Conservation (phyloP, 2,888 invertebrate genomes). For the Drosophila hamatofila region DNA sequence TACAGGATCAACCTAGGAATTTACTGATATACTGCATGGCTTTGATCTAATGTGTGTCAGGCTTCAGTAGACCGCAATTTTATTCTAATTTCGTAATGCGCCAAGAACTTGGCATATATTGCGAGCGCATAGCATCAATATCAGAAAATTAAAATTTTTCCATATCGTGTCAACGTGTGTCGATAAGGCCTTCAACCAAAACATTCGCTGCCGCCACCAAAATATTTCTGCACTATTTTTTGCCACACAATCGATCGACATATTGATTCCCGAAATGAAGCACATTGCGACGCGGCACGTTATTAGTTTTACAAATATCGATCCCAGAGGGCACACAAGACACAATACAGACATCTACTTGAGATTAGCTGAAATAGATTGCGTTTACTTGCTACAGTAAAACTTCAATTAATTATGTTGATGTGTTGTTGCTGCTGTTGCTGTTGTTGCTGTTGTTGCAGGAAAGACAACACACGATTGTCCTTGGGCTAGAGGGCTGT, state of each 20-base stretch:
- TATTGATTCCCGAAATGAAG: constrained; percentile 27
- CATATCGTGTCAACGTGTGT: constrained; percentile 57
- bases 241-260: constrained; percentile 46
- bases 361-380: constrained; percentile 58
- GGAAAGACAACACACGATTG: constrained; percentile 18
- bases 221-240: constrained; percentile 51
- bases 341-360: constrained; percentile 2
- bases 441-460: constrained; percentile 4
- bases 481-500: constrained; percentile 47
- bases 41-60: constrained; percentile 47
- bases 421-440: not conserved
- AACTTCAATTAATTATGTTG: constrained; percentile 55
- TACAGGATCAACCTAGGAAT: constrained; percentile 39
- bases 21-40: constrained; percentile 29
- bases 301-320: constrained; percentile 44
- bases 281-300: constrained; percentile 9
- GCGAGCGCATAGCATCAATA: constrained; percentile 47
- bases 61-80: constrained; percentile 57
- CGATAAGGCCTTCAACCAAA: constrained; percentile 64
- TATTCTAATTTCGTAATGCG: constrained; percentile 73
- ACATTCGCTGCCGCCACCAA: constrained; percentile 38
- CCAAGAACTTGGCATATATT: constrained; percentile 66
- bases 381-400: constrained; percentile 25
- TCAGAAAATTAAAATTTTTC: constrained; percentile 76
- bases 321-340: constrained; percentile 4